phyloP scores from a whole-genome alignment of 2,113 vertebrate genomes.

The Pogona vitticeps region DNA sequence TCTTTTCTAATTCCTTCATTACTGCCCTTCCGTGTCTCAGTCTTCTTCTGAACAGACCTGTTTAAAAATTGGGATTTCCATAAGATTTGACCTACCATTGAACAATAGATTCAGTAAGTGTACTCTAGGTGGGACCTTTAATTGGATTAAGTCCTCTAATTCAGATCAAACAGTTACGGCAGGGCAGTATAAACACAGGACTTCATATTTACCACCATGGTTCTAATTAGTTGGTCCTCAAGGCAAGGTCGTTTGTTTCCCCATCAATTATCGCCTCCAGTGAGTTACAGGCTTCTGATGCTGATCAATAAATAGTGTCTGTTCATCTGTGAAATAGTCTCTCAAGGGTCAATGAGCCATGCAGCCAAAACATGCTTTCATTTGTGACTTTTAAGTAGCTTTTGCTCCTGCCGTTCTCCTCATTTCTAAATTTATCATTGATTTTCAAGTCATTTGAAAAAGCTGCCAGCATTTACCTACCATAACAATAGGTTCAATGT shows the following conservation, averaged over 20 bases:
- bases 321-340: slow-evolving; percentile 11
- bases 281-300: background rate
- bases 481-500: too few species aligned
- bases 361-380: slow-evolving; percentile 1
- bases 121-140: too few species aligned
- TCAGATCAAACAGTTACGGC: background rate
- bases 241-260: background rate
- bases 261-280: background rate
- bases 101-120: too few species aligned
- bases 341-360: slow-evolving; percentile 1
- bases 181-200: background rate
- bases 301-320: background rate
- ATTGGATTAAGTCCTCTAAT: background rate
- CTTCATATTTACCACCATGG: background rate
- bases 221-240: background rate
- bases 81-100: too few species aligned
- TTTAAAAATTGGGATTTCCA: too few species aligned
- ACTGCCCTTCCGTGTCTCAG: too few species aligned
- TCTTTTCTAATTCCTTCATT: too few species aligned
- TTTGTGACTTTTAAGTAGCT: background rate
- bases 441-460: slow-evolving; percentile 1
- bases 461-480: too few species aligned
- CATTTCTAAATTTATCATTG: background rate
- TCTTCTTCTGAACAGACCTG: too few species aligned
- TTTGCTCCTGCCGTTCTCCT: background rate